These are phyloP conservation scores for Drosophila sturtevanti DNA, from an alignment of 1,140 invertebrate species.

Conservation along the genomic window DNA sequence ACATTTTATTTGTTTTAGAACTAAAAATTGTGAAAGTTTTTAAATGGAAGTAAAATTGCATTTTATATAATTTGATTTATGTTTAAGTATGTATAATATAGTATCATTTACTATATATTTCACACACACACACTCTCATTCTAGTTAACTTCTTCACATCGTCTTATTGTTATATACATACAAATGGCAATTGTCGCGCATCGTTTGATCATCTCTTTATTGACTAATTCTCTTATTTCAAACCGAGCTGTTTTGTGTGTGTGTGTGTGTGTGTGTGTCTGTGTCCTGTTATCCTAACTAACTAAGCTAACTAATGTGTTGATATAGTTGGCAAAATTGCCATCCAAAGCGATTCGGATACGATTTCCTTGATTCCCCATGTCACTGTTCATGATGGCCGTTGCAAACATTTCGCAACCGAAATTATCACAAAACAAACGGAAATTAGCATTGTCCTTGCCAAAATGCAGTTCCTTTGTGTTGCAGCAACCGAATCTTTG, in stretches of 20 bases:
- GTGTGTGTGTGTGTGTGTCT: too few species aligned
- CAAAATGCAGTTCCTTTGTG: conserved; percentile 34
- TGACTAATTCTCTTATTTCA: conserved; percentile 34
- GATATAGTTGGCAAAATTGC: conserved; percentile 69
- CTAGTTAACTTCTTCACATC: not conserved
- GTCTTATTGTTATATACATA: conserved; percentile 31
- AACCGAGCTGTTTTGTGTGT: too few species aligned
- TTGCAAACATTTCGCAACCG: conserved; percentile 37
- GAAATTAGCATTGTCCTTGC: conserved; percentile 55
- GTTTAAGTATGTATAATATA: not conserved
- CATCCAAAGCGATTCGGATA: conserved; percentile 24
- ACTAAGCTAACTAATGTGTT: conserved; percentile 73
- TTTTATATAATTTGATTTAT: not conserved
- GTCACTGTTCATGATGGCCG: conserved; percentile 59
- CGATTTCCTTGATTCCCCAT: conserved; percentile 11
- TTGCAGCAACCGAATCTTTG: conserved; percentile 35
- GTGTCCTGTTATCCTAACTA: conserved; percentile 63
- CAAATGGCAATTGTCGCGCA: conserved; percentile 21
- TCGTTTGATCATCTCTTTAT: conserved; percentile 10
- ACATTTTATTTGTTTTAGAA: not conserved
- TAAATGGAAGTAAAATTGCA: not conserved
- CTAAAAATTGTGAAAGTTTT: not conserved
- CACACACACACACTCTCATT: not conserved
- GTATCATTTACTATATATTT: not conserved
- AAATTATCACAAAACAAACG: conserved; percentile 49